phyloP scores from a whole-genome alignment of 30 jellyfish, hydroid and myxozoan genomes.

The Aurelia coerulea region DNA sequence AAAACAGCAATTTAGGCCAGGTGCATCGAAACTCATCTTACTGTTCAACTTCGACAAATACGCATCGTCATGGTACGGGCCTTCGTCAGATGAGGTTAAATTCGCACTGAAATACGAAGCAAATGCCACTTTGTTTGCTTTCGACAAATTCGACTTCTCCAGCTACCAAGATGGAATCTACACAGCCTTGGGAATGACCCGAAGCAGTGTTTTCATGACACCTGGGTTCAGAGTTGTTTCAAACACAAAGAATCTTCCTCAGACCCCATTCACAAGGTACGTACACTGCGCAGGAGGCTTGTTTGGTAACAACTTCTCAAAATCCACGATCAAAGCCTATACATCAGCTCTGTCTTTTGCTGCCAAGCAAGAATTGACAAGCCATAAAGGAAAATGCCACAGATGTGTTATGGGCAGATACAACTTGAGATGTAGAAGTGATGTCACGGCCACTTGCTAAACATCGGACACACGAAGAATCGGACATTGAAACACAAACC shows the following conservation, averaged over 20 bases:
- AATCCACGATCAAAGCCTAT: slow-evolving; percentile 30
- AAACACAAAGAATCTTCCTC: slow-evolving; percentile 43
- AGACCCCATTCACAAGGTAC: slow-evolving; percentile 57
- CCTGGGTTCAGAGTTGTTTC: slow-evolving; percentile 45
- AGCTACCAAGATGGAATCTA: slow-evolving; percentile 48
- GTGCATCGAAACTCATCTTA: slow-evolving; percentile 75
- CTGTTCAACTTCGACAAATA: slow-evolving; percentile 74
- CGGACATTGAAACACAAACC: neutral
- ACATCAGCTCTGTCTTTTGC: slow-evolving; percentile 69
- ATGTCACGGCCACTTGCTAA: neutral
- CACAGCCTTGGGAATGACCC: slow-evolving; percentile 78
- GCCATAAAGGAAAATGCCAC: slow-evolving; percentile 27
- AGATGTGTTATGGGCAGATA: slow-evolving; percentile 26
- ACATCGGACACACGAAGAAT: neutral
- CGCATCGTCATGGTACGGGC: slow-evolving; percentile 72
- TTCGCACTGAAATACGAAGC: slow-evolving; percentile 86
- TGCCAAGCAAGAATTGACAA: neutral
- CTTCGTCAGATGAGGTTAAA: slow-evolving; percentile 77
- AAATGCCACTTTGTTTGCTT: slow-evolving; percentile 87
- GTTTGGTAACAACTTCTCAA: slow-evolving; percentile 66
- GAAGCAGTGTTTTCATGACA: slow-evolving; percentile 51
- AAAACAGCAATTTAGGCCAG: slow-evolving; percentile 83
- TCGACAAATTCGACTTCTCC: slow-evolving; percentile 78
- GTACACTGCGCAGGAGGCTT: slow-evolving; percentile 72
- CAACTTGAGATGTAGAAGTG: slow-evolving; percentile 13